A percentile compares a stretch with the other conserved stretches of the same genome.
phyloP scores from a whole-genome alignment of 2,888 invertebrate species.

The Homarus gammarus region DNA sequence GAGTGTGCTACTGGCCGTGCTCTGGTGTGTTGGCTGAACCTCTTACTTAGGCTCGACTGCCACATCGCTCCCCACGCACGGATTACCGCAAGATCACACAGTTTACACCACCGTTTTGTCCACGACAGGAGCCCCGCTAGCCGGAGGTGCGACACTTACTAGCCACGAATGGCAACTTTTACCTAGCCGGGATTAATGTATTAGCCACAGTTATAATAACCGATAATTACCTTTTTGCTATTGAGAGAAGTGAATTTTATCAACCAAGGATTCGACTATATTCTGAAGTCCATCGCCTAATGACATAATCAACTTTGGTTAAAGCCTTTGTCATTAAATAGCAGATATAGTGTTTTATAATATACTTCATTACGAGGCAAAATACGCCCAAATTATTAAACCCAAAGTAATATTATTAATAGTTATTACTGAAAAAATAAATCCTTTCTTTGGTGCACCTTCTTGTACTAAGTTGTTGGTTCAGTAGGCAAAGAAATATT shows the following conservation, averaged over 20 bases:
- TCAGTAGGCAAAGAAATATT: no score
- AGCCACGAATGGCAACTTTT: not conserved
- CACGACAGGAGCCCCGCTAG: not conserved
- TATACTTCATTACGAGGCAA: no score
- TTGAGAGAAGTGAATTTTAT: not conserved
- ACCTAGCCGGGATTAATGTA: not conserved
- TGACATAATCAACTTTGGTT: no score
- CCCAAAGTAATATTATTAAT: no score
- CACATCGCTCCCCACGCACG: not conserved
- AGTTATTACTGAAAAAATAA: no score
- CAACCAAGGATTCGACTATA: not conserved
- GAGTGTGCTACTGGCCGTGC: not conserved
- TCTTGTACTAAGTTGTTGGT: no score
- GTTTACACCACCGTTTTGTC: not conserved
- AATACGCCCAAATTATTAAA: no score
- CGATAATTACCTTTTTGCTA: not conserved
- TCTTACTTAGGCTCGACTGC: not conserved
- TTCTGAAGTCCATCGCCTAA: not conserved
- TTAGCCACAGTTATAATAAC: not conserved
- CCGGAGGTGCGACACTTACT: not conserved
- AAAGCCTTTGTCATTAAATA: no score
- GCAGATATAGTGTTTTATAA: no score
- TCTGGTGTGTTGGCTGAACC: not conserved
- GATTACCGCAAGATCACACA: not conserved
- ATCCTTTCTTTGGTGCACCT: no score